A percentile compares a stretch with the other conserved stretches of the same genome.
Evolutionary conservation across 1,140 invertebrate species (phyloP).

Genomic region (Gonioctena quinquepunctata): DNA sequence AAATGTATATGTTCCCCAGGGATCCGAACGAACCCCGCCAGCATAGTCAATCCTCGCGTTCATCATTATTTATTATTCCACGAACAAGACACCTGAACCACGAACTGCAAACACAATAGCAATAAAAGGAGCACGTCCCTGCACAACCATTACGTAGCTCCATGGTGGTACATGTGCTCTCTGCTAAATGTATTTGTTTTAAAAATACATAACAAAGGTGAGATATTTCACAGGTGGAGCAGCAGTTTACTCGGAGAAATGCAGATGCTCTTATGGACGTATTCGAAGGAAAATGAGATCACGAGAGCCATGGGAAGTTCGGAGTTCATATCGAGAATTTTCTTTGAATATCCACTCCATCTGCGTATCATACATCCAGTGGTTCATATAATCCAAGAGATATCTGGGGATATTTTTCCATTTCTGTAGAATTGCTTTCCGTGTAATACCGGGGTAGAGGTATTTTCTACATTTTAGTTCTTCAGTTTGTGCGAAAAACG

Average conservation of each 20-base stretch:
- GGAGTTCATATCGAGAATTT: too few relatives aligned
- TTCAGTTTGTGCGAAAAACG: too few relatives aligned
- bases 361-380: too few relatives aligned
- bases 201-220: conserved; percentile 34
- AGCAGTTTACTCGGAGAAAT: not conserved
- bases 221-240: conserved; percentile 10
- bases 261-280: not conserved
- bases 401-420: too few relatives aligned
- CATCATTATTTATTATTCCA: conserved; percentile 12
- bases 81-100: conserved; percentile 23
- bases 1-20: not conserved
- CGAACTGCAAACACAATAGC: conserved; percentile 35
- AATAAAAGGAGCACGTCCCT: conserved; percentile 43
- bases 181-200: conserved; percentile 39
- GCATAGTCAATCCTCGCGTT: not conserved
- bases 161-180: conserved; percentile 37
- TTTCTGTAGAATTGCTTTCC: too few relatives aligned
- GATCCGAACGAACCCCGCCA: not conserved
- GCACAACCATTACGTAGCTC: conserved; percentile 28
- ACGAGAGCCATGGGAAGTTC: conserved; percentile 11
- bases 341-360: too few relatives aligned
- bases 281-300: conserved; percentile 10
- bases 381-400: too few relatives aligned
- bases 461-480: too few relatives aligned
- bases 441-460: too few relatives aligned